Evolutionary conservation across 2,797 vertebrate species (phyloP), one percentile per base, ranked within the genome.

Genomic region (Microctenopoma lineatum): DNA sequence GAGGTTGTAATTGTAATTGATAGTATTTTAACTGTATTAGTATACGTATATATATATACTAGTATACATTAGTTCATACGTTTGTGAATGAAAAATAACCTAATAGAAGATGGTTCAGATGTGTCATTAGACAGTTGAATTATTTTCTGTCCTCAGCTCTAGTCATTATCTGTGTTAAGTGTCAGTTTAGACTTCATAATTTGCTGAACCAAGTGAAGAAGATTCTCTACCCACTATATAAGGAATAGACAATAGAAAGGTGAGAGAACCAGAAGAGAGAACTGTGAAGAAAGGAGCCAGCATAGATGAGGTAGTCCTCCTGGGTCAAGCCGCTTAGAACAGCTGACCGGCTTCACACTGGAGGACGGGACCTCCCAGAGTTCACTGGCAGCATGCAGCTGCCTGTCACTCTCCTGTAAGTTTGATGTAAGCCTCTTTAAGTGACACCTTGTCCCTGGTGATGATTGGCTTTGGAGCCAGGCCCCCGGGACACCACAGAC

Each of bases 301-400:
- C 18, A 32, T 27, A 21, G 58, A 27, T 13, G 1, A 16, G 36
- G 38, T 68, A 16, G 46, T 64, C 48, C 16, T 62, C 25, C 18
- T 41, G 47, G 81, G 48, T 71, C 65, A 69, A 47, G 38, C 61
- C 70, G 38, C 59, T 62, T 45, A 55, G 51, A 77, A 36, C 61
- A 70, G 75, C 66, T 77, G 70, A 75, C 75, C 75, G 66, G 38
- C 50, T 41, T 84, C 39, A 83, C 81, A 85, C 14, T 69, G 68
- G 48, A 87, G 84, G 81, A 5, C 77, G 69, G 47, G 71, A 54
- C 38, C 69, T 81, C 68, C 72, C 42, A 36, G 53, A 45, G 16
- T 52, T 64, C 38, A 29, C 34, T 18, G 59, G 32, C 57, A 36
- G 56, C 36, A 62, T 60, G 57, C 80, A 77, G 71, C 77, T 70